A percentile compares a stretch with the other conserved stretches of the same genome.
phyloP scores from a whole-genome alignment of 2,113 vertebrate species.

The Euleptes europaea region DNA sequence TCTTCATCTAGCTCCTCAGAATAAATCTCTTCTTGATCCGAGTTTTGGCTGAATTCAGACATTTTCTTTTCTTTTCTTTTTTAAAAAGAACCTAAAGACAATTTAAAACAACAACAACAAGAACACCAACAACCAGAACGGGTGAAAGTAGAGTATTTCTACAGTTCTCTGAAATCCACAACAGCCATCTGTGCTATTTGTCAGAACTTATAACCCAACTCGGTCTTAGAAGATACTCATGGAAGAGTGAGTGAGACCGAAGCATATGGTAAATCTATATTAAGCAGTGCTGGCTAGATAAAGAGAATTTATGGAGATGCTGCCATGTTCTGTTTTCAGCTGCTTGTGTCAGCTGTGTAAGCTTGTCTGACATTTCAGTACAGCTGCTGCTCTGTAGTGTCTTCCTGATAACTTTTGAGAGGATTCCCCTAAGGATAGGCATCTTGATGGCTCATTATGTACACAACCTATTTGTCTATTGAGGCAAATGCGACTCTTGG shows the following conservation, averaged over 20 bases:
- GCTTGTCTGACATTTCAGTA: conserved; percentile 84
- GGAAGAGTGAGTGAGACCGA: conserved; percentile 39
- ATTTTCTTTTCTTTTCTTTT: conserved; percentile 48
- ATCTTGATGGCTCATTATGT: accelerated
- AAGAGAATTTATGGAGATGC: conserved; percentile 84
- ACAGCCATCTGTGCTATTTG: conserved; percentile 32
- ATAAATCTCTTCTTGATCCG: conserved; percentile 64
- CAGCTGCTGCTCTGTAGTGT: conserved; percentile 78
- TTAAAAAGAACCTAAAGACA: conserved; percentile 33
- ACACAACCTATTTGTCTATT: not conserved
- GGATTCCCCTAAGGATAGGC: not conserved
- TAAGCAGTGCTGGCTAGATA: conserved; percentile 81
- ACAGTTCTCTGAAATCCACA: not conserved
- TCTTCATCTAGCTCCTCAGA: conserved; percentile 88
- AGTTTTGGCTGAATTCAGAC: conserved; percentile 72
- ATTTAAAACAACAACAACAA: not conserved
- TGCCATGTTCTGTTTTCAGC: conserved; percentile 75
- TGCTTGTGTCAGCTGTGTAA: conserved; percentile 84
- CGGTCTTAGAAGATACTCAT: conserved; percentile 17
- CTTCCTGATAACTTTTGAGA: conserved; percentile 40
- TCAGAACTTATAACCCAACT: conserved; percentile 42
- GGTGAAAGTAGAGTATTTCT: accelerated
- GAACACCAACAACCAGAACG: not conserved
- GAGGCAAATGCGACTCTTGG: not conserved
- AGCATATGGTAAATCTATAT: conserved; percentile 82